These are phyloP conservation scores for Prionailurus viverrinus DNA, from an alignment of 2,113 vertebrate species.

Conservation along the genomic window DNA sequence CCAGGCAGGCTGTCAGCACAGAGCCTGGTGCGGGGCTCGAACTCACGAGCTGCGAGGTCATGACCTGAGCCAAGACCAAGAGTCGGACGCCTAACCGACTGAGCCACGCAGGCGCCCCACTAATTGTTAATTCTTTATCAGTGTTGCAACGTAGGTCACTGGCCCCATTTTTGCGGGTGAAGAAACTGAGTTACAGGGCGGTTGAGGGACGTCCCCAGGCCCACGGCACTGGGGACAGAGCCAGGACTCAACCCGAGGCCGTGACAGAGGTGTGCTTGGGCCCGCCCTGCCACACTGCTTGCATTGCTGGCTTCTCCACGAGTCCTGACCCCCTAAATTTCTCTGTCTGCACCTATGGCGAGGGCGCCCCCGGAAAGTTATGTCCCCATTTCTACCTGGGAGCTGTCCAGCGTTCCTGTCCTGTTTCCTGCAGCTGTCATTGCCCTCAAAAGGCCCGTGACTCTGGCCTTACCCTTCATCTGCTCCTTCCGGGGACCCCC, in stretches of 20 bases:
- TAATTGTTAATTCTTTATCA: background rate
- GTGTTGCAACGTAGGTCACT: fast-evolving
- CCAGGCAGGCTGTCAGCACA: too few relatives aligned
- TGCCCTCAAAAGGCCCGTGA: fast-evolving
- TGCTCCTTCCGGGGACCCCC: background rate
- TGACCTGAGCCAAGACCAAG: too few relatives aligned
- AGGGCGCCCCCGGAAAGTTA: background rate
- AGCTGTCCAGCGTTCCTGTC: fast-evolving
- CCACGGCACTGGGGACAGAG: background rate
- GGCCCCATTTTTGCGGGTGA: background rate
- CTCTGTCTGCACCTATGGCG: fast-evolving
- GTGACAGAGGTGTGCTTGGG: fast-evolving
- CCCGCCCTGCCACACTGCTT: background rate
- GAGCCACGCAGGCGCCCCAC: too few relatives aligned
- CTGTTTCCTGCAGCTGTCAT: background rate
- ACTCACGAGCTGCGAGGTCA: too few relatives aligned
- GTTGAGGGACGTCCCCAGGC: fast-evolving
- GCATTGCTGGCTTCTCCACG: background rate
- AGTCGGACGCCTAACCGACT: too few relatives aligned
- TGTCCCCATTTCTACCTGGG: fast-evolving
- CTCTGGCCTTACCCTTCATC: background rate
- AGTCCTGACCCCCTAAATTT: fast-evolving
- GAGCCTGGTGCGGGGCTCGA: too few relatives aligned
- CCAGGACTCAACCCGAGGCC: fast-evolving
- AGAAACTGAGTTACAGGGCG: background rate